phyloP scores from a whole-genome alignment of 2,113 vertebrate genomes.

The Pontoporia blainvillei region DNA sequence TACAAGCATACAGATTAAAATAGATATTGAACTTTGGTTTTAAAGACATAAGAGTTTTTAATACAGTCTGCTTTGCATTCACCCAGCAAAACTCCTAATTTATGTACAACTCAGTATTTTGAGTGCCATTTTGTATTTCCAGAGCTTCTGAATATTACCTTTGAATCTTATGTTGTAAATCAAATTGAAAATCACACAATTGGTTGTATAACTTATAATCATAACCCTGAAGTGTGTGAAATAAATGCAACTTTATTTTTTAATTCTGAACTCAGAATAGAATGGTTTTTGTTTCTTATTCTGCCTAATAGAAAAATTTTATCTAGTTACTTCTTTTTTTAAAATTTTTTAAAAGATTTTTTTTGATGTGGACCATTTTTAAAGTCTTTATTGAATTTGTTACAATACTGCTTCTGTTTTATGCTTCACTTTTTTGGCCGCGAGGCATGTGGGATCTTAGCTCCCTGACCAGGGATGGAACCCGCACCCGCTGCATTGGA shows the following conservation, averaged over 20 bases:
- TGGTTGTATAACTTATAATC: not conserved
- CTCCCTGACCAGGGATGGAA: no score
- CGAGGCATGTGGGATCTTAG: no score
- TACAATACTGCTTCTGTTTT: no score
- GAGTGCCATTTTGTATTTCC: not conserved
- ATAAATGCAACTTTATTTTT: slow-evolving; percentile 11
- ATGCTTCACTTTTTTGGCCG: no score
- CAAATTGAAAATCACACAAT: not conserved
- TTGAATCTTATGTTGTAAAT: not conserved
- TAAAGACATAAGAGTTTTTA: not conserved
- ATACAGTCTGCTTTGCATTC: not conserved
- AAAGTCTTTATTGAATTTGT: no score
- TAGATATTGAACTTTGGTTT: not conserved
- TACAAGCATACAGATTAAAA: not conserved
- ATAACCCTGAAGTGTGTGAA: not conserved
- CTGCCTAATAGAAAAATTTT: not conserved
- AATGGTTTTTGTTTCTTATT: slow-evolving; percentile 12
- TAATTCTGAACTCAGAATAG: not conserved
- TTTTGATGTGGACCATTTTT: no score
- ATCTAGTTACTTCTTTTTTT: not conserved
- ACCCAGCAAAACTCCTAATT: not conserved
- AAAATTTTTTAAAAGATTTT: no score
- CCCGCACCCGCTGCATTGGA: no score
- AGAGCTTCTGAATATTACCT: slow-evolving; percentile 8
- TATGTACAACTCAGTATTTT: not conserved